Conservation (phyloP, 2,888 invertebrate genomes). For the Caenorhabditis uteleia region DNA sequence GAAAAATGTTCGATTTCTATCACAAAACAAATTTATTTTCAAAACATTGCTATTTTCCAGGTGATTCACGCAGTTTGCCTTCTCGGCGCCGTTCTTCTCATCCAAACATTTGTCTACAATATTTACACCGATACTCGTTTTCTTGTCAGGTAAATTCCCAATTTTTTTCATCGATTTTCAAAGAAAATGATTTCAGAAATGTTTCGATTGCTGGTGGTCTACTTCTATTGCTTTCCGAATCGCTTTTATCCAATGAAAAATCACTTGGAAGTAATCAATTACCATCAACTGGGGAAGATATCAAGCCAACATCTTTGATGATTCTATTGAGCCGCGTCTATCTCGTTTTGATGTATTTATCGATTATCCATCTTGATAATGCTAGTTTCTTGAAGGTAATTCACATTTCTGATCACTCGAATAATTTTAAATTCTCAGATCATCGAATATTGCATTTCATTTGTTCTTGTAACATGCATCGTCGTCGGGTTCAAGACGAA, state of each 20-base stretch:
- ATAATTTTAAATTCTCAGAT: not conserved
- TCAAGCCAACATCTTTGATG: constrained; percentile 12
- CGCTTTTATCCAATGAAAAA: constrained; percentile 58
- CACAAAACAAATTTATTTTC: too few relatives aligned
- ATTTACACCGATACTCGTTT: constrained; percentile 73
- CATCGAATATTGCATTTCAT: not conserved
- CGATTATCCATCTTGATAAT: not conserved
- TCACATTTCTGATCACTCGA: not conserved
- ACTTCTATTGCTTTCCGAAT: constrained; percentile 89
- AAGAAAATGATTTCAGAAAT: constrained; percentile 75
- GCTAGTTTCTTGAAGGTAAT: not conserved
- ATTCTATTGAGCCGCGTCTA: not conserved
- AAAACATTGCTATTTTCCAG: constrained; percentile 16
- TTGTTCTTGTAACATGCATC: constrained; percentile 76
- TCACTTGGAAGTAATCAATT: constrained; percentile 88
- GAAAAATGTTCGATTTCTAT: too few relatives aligned
- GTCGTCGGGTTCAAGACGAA: constrained; percentile 94
- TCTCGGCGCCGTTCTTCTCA: constrained; percentile 90
- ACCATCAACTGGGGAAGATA: constrained; percentile 76
- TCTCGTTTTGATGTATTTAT: not conserved
- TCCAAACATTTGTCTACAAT: constrained; percentile 80
- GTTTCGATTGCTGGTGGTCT: constrained; percentile 94
- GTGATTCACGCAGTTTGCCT: constrained; percentile 83
- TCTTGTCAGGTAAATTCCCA: constrained; percentile 5
- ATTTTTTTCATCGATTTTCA: not conserved